These are phyloP conservation scores for Bicyclus anynana DNA, from an alignment of 1,140 invertebrate species.

Conservation along the genomic window DNA sequence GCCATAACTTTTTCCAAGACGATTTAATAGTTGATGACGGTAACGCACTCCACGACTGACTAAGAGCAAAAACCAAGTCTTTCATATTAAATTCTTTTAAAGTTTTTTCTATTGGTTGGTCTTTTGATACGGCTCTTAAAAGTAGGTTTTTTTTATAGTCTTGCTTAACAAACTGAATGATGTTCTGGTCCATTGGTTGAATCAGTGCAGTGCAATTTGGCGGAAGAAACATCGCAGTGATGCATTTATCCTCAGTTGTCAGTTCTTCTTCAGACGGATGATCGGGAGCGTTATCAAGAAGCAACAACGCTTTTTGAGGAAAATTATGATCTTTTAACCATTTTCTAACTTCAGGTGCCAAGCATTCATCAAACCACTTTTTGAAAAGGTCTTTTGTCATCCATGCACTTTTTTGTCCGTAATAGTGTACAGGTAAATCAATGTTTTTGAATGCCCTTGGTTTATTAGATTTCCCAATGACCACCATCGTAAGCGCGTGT, in stretches of 20 bases:
- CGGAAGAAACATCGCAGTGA: conserved; percentile 58
- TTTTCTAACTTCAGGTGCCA: conserved; percentile 48
- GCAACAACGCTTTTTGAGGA: conserved; percentile 51
- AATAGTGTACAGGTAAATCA: conserved; percentile 46
- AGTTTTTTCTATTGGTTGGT: conserved; percentile 41
- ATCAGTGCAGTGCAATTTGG: conserved; percentile 59
- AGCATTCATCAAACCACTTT: conserved; percentile 51
- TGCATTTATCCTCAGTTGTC: conserved; percentile 50
- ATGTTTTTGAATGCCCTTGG: conserved; percentile 49
- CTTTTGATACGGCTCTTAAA: conserved; percentile 41
- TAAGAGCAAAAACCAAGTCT: conserved; percentile 40
- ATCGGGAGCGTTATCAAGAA: conserved; percentile 57
- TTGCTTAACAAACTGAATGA: conserved; percentile 46
- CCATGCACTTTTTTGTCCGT: conserved; percentile 49
- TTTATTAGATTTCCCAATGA: conserved; percentile 58
- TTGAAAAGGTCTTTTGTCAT: conserved; percentile 52
- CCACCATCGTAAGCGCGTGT: conserved; percentile 47
- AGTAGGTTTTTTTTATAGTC: conserved; percentile 49
- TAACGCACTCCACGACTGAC: conserved; percentile 44
- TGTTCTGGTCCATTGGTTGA: conserved; percentile 59
- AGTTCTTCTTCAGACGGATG: conserved; percentile 55
- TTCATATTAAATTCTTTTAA: conserved; percentile 44
- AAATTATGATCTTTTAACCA: conserved; percentile 50
- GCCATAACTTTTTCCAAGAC: conserved; percentile 47
- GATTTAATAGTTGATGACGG: conserved; percentile 46